These are phyloP conservation scores for Heliocidaris erythrogramma DNA, from an alignment of 35 echinoderm and acorn worm genomes.

Conservation along the genomic window DNA sequence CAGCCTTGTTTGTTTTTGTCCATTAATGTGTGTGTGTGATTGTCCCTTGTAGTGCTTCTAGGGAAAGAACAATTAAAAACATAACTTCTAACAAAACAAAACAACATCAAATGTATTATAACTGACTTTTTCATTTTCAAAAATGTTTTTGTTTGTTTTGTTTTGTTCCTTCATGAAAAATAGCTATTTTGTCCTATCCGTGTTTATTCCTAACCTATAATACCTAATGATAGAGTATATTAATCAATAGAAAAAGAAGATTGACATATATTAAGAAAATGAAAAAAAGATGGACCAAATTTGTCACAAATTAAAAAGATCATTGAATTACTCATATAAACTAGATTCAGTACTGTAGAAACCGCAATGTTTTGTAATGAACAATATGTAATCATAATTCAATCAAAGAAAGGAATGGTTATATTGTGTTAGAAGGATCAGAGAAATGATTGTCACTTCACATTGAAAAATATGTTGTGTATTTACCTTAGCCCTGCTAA, in stretches of 20 bases:
- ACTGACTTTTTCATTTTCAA: neutral
- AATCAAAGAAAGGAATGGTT: neutral
- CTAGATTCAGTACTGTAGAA: neutral
- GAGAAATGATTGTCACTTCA: neutral
- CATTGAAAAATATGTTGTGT: neutral
- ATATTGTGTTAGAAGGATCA: neutral
- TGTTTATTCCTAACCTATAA: too few relatives aligned
- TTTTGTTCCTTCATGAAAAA: too few relatives aligned
- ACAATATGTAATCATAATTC: neutral
- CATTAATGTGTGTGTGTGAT: neutral
- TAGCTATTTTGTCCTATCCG: too few relatives aligned
- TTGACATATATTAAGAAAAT: neutral
- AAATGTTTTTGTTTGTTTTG: too few relatives aligned
- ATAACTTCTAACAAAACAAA: neutral
- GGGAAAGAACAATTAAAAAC: neutral
- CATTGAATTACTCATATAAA: neutral
- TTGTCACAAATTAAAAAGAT: neutral
- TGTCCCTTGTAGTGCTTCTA: neutral
- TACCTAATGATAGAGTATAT: neutral
- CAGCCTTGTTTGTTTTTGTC: neutral
- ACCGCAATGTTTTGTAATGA: neutral
- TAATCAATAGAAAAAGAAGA: neutral
- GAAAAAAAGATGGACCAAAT: neutral
- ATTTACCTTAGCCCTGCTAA: neutral
- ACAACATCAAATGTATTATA: neutral